A percentile compares a stretch with the other conserved stretches of the same genome.
Conservation (phyloP, 2,797 vertebrate genomes). For the Microctenopoma lineatum region DNA sequence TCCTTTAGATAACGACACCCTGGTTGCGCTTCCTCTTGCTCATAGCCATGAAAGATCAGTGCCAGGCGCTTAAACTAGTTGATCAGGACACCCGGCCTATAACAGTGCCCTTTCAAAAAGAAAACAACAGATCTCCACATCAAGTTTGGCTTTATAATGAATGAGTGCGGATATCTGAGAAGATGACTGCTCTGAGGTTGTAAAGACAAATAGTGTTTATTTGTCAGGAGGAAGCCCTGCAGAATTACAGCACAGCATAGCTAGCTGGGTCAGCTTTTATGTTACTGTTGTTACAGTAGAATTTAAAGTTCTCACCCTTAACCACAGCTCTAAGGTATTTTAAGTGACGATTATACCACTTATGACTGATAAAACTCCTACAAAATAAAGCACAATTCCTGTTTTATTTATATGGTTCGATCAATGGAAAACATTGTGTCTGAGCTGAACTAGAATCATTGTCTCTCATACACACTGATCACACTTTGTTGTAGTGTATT, state of each 20-base stretch:
- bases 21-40: constrained; percentile 10
- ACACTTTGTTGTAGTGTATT: constrained; percentile 33
- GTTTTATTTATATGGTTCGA: constrained; percentile 27
- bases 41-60: constrained; percentile 3
- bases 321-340: constrained; percentile 4
- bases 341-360: background rate
- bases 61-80: constrained; percentile 30
- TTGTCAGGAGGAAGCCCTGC: constrained; percentile 55
- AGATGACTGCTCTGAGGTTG: constrained; percentile 53
- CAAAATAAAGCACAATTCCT: constrained; percentile 1
- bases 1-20: constrained; percentile 8
- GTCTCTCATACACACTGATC: background rate
- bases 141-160: background rate
- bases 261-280: constrained; percentile 34
- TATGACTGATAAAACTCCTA: background rate
- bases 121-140: constrained; percentile 14
- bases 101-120: constrained; percentile 13
- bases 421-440: constrained; percentile 16
- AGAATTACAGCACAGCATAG: constrained; percentile 61
- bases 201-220: constrained; percentile 56
- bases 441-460: constrained; percentile 6
- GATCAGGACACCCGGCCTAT: constrained; percentile 27
- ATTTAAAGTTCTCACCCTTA: constrained; percentile 19
- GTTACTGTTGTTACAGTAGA: background rate
- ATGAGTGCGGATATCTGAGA: constrained; percentile 67